Evolutionary conservation across 2,888 invertebrate species (phyloP).

Genomic region (Drosophila anceps): DNA sequence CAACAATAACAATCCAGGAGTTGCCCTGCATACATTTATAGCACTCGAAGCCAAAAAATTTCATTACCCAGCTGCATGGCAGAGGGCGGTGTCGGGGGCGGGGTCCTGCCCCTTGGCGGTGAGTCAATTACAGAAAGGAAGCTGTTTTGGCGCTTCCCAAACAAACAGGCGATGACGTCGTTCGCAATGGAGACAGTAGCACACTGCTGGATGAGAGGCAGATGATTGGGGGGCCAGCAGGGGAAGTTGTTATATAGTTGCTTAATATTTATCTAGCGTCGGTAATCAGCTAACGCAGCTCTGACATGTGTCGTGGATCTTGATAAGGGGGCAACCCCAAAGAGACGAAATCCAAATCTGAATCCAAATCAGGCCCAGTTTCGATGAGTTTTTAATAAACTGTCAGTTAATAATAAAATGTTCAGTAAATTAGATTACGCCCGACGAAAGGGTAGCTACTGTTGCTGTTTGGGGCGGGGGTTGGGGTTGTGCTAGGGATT

Average conservation of each 20-base stretch:
- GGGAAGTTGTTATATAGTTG: constrained; percentile 65
- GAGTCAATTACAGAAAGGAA: constrained; percentile 75
- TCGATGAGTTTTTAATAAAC: constrained; percentile 73
- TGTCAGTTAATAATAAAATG: constrained; percentile 73
- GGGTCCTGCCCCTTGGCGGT: constrained; percentile 61
- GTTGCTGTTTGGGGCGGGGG: neutral
- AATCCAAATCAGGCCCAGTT: constrained; percentile 55
- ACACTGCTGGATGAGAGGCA: neutral
- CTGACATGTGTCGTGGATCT: constrained; percentile 75
- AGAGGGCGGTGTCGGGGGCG: neutral
- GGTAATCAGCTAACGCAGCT: constrained; percentile 60
- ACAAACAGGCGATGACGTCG: constrained; percentile 57
- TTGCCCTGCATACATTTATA: constrained; percentile 52
- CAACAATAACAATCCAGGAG: constrained; percentile 57
- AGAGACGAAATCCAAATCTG: constrained; percentile 23
- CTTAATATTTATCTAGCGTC: constrained; percentile 69
- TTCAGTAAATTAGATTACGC: constrained; percentile 52
- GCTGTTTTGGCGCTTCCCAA: constrained; percentile 54
- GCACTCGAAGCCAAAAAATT: constrained; percentile 69
- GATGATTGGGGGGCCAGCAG: neutral
- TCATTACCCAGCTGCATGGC: constrained; percentile 54
- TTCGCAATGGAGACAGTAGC: constrained; percentile 30
- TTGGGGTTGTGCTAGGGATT: neutral
- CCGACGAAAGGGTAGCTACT: constrained; percentile 30
- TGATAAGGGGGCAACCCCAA: constrained; percentile 61